Percentiles rank a stretch among this genome's conserved stretches.
Conservation (phyloP, 2,797 vertebrate genomes). For the Enteromius fasciolatus region DNA sequence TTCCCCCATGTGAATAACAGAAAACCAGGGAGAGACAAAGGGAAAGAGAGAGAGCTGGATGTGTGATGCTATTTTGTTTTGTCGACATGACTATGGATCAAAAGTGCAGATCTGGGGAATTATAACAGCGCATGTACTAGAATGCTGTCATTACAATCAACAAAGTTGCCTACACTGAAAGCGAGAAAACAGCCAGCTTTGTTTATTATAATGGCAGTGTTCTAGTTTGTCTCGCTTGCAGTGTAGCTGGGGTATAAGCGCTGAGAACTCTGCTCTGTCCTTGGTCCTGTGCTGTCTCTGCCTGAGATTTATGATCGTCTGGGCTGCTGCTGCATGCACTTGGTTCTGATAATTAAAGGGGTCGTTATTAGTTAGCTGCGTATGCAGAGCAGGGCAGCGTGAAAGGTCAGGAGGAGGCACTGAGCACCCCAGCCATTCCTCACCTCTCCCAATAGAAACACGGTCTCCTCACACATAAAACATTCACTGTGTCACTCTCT, state of each 20-base stretch:
- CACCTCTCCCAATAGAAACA: slow-evolving; percentile 56
- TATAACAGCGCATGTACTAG: not conserved
- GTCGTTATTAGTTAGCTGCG: slow-evolving; percentile 61
- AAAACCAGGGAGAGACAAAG: slow-evolving; percentile 43
- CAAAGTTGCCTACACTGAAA: slow-evolving; percentile 21
- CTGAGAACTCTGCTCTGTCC: slow-evolving; percentile 43
- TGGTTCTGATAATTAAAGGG: slow-evolving; percentile 67
- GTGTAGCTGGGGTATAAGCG: slow-evolving; percentile 56
- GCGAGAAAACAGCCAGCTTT: not conserved
- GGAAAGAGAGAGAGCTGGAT: slow-evolving; percentile 17
- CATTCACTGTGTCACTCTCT: slow-evolving; percentile 19
- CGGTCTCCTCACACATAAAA: slow-evolving; percentile 46
- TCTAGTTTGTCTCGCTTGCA: slow-evolving; percentile 39
- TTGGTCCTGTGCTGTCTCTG: slow-evolving; percentile 55
- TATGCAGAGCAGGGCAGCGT: slow-evolving; percentile 61
- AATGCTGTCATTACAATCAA: slow-evolving; percentile 17
- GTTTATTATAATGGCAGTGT: slow-evolving; percentile 5
- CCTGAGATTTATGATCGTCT: slow-evolving; percentile 60
- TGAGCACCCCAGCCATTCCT: slow-evolving; percentile 51
- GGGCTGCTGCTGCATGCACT: slow-evolving; percentile 57
- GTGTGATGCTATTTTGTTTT: slow-evolving; percentile 46
- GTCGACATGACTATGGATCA: slow-evolving; percentile 52
- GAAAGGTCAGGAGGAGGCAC: slow-evolving; percentile 62
- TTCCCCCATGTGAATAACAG: slow-evolving; percentile 48
- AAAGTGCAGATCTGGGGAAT: slow-evolving; percentile 51